Conservation (phyloP, 2,888 invertebrate species). For the Hermaeophaga mercurialis region DNA sequence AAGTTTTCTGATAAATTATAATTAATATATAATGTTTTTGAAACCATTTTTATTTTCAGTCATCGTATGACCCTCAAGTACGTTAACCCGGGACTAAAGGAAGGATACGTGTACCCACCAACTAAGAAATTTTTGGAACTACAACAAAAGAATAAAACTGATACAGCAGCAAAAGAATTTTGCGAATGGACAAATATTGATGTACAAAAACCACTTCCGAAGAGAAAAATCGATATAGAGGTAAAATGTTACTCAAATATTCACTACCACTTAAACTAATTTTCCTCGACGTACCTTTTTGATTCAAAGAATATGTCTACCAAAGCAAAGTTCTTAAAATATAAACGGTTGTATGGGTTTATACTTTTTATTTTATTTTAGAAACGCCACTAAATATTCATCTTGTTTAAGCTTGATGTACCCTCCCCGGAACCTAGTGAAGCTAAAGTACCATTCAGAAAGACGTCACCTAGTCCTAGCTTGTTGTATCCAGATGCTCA, state of each 20-base stretch:
- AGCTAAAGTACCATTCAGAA: slow-evolving; percentile 48
- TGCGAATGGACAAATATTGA: slow-evolving; percentile 48
- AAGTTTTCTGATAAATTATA: not conserved
- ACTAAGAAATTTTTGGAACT: slow-evolving; percentile 39
- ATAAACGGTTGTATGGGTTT: no score
- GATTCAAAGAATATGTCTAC: no score
- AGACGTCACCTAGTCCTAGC: slow-evolving; percentile 47
- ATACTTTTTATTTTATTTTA: no score
- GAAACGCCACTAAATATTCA: no score
- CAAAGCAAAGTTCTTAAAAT: no score
- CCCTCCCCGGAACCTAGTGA: slow-evolving; percentile 51
- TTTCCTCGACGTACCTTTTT: no score
- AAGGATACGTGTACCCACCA: slow-evolving; percentile 33
- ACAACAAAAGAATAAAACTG: slow-evolving; percentile 38
- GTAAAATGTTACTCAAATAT: no score
- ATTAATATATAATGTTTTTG: not conserved
- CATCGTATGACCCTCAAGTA: slow-evolving; percentile 37
- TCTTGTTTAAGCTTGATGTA: slow-evolving; percentile 45
- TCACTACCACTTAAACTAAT: no score
- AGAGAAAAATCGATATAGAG: slow-evolving; percentile 36
- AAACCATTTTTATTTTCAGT: slow-evolving; percentile 26
- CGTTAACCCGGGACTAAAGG: slow-evolving; percentile 25
- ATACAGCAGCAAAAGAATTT: slow-evolving; percentile 42
- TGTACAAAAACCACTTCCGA: slow-evolving; percentile 44
- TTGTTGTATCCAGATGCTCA: slow-evolving; percentile 48